Base-by-base conservation (phyloP, 2,113 vertebrate species). In the Osmerus eperlanus region DNA sequence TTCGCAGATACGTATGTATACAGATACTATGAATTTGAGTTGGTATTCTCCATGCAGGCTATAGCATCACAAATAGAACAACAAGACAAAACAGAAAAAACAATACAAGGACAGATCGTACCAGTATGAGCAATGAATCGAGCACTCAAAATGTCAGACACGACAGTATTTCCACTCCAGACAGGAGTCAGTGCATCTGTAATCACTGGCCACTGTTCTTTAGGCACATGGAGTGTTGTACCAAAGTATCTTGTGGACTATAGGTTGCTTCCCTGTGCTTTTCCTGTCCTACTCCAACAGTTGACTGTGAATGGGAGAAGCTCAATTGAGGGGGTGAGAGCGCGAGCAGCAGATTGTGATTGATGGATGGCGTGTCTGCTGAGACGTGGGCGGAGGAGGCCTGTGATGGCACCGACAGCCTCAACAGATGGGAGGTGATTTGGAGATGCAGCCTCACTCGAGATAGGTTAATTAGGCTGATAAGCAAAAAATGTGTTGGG, bases 401-500 rank as follows among this genome's bases (percentile, higher is more conserved):
- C 36, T 29, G 74, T 70, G 78, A 88, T 87, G 89, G 84, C 80
- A 77, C 78, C 74, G 81, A 84, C 74, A 19, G 16, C 63, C 63
- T 77, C 81, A 86, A 88, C 90, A 91, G 91, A 92, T 91, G 91
- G 91, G 82, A 25, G 84, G 80, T 81, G 89, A 87, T 91, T 89
- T 81, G 80, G 77, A 85, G 82, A 85, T 6, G 63, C 74, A 75
- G 87, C 84, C 86, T 82, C 67, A 25, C 79, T 79, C 75, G 75
- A 81, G 84, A 89, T 88, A 89, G 86, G 85, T 90, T 90, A 90
- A 92, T 93, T 91, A 90, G 88, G 81, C 79, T 52, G 82, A 89
- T 87, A 83, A 88, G 87, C 84, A 84, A 80, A 89, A 84, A 89
- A 84, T 78, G 82, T 89, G 89, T 87, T 84, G 47, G 56, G 76